These are phyloP conservation scores for Epinephelus moara DNA, from an alignment of 2,113 vertebrate species.

Conservation along the genomic window DNA sequence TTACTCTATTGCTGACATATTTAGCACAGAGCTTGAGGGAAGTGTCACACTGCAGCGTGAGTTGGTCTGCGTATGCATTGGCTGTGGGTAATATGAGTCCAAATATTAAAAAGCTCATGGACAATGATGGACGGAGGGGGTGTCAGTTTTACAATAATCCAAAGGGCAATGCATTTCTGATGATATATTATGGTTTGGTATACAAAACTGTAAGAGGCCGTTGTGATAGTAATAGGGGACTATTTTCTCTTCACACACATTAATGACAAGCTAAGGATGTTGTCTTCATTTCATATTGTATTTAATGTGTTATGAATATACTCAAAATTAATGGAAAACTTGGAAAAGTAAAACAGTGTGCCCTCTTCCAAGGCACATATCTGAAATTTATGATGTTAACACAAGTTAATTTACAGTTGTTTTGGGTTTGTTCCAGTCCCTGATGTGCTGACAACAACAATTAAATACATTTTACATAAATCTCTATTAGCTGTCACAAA, in stretches of 20 bases:
- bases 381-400: neutral
- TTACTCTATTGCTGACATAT: conserved; percentile 68
- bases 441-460: neutral
- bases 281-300: no score
- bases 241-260: no score
- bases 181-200: neutral
- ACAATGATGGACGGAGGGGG: neutral
- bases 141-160: neutral
- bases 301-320: no score
- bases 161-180: neutral
- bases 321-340: neutral
- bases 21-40: conserved; percentile 58
- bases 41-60: conserved; percentile 38
- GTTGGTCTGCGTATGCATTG: neutral
- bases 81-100: conserved; percentile 5
- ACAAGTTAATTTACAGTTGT: neutral
- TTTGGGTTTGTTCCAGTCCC: neutral
- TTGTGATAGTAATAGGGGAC: neutral
- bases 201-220: neutral
- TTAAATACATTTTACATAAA: no score
- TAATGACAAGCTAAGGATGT: no score
- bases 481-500: neutral
- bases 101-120: neutral
- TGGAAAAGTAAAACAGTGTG: neutral
- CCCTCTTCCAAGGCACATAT: neutral